Percentiles rank a stretch among this genome's conserved stretches.
Evolutionary conservation across 37 sponge, comb jelly and placozoan genomes (phyloP).

Genomic region (Amphimedon queenslandica): DNA sequence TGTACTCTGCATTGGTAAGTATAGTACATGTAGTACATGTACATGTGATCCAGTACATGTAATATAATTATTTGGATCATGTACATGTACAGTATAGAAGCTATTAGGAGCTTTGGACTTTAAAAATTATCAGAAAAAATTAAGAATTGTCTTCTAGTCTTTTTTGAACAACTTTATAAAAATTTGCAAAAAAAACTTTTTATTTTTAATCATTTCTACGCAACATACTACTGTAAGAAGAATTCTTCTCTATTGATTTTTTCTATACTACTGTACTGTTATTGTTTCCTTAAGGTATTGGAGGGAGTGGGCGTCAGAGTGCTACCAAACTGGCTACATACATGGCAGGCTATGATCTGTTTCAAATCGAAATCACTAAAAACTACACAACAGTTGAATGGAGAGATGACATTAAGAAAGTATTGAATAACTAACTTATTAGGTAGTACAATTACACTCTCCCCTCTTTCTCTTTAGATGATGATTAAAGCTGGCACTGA

Average conservation of each 20-base stretch:
- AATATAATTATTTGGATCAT: too few relatives aligned
- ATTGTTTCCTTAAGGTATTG: constrained; percentile 51
- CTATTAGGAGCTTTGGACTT: too few relatives aligned
- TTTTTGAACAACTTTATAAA: too few relatives aligned
- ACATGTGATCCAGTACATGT: neutral
- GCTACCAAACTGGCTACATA: constrained; percentile 91
- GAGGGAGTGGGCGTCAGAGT: constrained; percentile 97
- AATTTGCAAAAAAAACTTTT: neutral
- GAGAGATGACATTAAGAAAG: constrained; percentile 91
- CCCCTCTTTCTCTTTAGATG: constrained; percentile 25
- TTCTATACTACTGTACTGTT: neutral
- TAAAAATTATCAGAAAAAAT: too few relatives aligned
- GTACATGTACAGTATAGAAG: too few relatives aligned
- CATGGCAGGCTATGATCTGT: constrained; percentile 94
- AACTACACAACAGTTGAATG: constrained; percentile 89
- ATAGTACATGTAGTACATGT: neutral
- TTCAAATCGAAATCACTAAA: constrained; percentile 95
- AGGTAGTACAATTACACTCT: neutral
- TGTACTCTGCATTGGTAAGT: constrained; percentile 76
- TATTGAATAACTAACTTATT: neutral
- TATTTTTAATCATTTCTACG: neutral
- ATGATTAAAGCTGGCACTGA: constrained; percentile 88
- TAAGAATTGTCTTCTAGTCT: too few relatives aligned
- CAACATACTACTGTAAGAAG: neutral
- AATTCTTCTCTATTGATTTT: neutral